Evolutionary conservation across 2,888 invertebrate genomes (phyloP), one percentile per base, ranked within the genome.

Genomic region (Operophtera brumata): DNA sequence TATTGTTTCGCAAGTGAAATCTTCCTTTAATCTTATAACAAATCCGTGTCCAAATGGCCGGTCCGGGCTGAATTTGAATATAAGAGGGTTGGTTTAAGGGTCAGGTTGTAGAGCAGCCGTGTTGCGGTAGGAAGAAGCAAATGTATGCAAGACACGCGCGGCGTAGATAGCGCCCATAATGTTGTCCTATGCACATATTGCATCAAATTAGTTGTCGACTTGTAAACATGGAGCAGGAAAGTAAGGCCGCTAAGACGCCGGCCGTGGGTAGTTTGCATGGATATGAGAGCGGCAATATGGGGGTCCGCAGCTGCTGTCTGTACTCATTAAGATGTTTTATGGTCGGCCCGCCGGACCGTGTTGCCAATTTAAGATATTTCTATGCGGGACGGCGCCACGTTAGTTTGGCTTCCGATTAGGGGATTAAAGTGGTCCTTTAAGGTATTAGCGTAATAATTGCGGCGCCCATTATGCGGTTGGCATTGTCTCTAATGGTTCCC

Each of bases 271-370:
- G 85, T 90, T 91, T 90, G 90, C 89, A 91, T 91, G 90, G 88
- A 90, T 89, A 90, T 89, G 90, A 89, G 90, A 82, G 78, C 84
- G 77, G 88, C 84, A 90, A 89, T 88, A 90, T 89, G 84, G 85
- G 80, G 81, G 80, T 78, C 77, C 88, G 74, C 91, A 91, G 89
- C 89, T 91, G 90, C 86, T 83, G 78, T 86, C 82, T 80, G 82
- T 85, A 86, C 90, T 91, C 91, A 91, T 91, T 91, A 91, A 90
- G 90, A 91, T 91, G 91, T 90, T 91, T 90, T 91, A 90, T 90
- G 90, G 84, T 80, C 82, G 84, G 84, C 77, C 86, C 86, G 82
- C 85, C 84, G 89, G 90, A 89, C 88, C 86, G 82, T 82, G 86
- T 85, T 86, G 82, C 87, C 89, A 87, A 88, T 90, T 90, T 90